Evolutionary conservation across 2,113 vertebrate species (phyloP).

Genomic region (Hoplias malabaricus): DNA sequence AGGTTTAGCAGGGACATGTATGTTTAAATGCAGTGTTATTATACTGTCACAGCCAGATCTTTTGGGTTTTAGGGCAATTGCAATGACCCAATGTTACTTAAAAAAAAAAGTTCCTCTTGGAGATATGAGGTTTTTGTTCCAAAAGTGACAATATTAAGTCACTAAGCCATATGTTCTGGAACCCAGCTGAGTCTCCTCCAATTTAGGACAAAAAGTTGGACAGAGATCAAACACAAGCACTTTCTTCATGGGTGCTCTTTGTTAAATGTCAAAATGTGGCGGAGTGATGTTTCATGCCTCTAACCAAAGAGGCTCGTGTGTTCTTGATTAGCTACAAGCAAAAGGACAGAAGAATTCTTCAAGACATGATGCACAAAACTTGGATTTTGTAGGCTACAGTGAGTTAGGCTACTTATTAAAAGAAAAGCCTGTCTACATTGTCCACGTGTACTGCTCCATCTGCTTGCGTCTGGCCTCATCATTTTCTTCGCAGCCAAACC

Average conservation of each 20-base stretch:
- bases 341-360: conserved; percentile 8
- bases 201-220: neutral
- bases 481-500: neutral
- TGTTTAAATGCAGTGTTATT: too few species aligned
- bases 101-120: neutral
- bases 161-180: neutral
- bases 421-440: neutral
- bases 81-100: neutral
- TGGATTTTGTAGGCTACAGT: neutral
- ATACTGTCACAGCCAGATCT: neutral
- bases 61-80: too few species aligned
- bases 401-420: neutral
- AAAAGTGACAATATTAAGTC: neutral
- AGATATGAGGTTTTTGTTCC: neutral
- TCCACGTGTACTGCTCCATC: neutral
- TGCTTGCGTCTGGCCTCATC: neutral
- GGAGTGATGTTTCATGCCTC: conserved; percentile 15
- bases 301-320: conserved; percentile 25
- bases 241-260: conserved; percentile 17
- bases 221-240: neutral
- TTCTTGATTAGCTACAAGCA: conserved; percentile 26
- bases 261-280: conserved; percentile 19
- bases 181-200: neutral
- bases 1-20: neutral
- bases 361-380: neutral